phyloP scores from a whole-genome alignment of 2,797 vertebrate genomes.

The Tokudaia muenninki region DNA sequence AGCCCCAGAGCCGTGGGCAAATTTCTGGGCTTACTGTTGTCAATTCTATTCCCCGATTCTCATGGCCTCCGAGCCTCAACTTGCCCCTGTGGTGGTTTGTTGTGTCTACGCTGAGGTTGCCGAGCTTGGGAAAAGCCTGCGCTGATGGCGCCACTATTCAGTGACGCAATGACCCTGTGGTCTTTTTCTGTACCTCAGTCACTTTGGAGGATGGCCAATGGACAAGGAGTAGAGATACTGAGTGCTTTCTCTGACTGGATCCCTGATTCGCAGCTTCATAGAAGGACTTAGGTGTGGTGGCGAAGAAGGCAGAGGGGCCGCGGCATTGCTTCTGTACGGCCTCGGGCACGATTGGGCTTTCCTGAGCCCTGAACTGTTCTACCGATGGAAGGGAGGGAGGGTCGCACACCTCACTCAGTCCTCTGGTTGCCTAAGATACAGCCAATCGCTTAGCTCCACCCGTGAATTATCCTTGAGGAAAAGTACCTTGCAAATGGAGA shows the following conservation, averaged over 20 bases:
- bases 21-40: constrained; percentile 55
- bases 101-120: not conserved
- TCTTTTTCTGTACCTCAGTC: not conserved
- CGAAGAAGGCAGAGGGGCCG: not conserved
- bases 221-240: not conserved
- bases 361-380: not conserved
- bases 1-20: constrained; percentile 11
- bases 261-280: not conserved
- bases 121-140: not conserved
- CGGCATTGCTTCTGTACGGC: not conserved
- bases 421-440: not conserved
- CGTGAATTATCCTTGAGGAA: not conserved
- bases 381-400: not conserved
- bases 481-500: constrained; percentile 16
- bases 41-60: not conserved
- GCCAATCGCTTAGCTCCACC: not conserved
- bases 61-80: constrained; percentile 38
- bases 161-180: not conserved
- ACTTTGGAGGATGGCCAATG: not conserved
- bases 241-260: not conserved
- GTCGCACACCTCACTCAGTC: not conserved
- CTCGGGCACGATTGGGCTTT: not conserved
- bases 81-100: not conserved
- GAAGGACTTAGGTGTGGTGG: not conserved
- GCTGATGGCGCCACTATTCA: not conserved